phyloP scores from a whole-genome alignment of 2,113 vertebrate species.

The Conger conger region DNA sequence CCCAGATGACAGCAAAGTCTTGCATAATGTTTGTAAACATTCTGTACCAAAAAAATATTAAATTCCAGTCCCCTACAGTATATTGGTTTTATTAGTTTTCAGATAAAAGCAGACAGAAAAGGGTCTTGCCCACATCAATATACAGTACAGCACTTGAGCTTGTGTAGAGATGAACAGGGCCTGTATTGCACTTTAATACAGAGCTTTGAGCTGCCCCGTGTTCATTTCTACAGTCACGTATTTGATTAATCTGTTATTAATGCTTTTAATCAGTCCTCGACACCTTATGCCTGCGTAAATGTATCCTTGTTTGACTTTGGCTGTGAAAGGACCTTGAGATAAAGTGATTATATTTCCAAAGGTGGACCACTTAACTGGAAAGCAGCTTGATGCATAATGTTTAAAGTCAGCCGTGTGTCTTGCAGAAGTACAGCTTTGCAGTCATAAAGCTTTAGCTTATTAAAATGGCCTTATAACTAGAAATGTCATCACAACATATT shows the following conservation, averaged over 20 bases:
- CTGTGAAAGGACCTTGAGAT: slow-evolving; percentile 59
- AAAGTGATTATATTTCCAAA: slow-evolving; percentile 28
- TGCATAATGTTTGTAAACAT: too few relatives aligned
- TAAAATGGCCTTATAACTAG: slow-evolving; percentile 55
- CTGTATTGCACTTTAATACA: slow-evolving; percentile 35
- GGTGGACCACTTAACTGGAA: slow-evolving; percentile 31
- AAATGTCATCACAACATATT: slow-evolving; percentile 44
- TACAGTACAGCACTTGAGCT: slow-evolving; percentile 53
- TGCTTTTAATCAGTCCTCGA: slow-evolving; percentile 30
- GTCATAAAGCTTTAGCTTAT: slow-evolving; percentile 45
- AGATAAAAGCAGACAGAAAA: slow-evolving; percentile 65
- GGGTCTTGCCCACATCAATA: slow-evolving; percentile 46
- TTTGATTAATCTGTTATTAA: background rate
- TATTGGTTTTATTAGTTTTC: slow-evolving; percentile 52
- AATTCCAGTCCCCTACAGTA: background rate
- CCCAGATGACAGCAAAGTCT: too few relatives aligned
- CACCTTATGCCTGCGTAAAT: slow-evolving; percentile 35
- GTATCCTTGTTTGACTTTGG: slow-evolving; percentile 69
- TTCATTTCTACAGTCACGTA: background rate
- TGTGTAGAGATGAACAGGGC: slow-evolving; percentile 46
- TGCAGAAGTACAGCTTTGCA: slow-evolving; percentile 57
- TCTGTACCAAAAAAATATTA: too few relatives aligned
- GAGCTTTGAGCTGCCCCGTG: slow-evolving; percentile 10
- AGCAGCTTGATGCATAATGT: slow-evolving; percentile 61
- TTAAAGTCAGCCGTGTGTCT: slow-evolving; percentile 45